Percentiles rank a stretch among this genome's conserved stretches.
Conservation (phyloP, 2,888 invertebrate species). For the Macroteleia sp. region DNA sequence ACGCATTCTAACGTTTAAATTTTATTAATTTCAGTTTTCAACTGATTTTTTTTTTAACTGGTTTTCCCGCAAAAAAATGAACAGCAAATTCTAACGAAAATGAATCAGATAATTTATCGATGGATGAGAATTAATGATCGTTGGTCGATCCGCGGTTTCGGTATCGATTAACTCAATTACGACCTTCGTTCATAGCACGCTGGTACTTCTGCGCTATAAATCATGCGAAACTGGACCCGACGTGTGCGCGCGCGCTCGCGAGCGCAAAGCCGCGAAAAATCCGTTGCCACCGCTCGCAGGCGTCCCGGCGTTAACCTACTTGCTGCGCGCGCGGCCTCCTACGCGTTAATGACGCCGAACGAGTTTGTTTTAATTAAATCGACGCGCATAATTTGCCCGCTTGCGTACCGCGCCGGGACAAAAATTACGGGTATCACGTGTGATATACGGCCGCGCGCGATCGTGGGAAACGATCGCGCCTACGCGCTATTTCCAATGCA, state of each 20-base stretch:
- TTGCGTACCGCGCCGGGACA: conserved; percentile 66
- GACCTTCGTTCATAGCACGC: conserved; percentile 32
- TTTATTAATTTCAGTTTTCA: too few species aligned
- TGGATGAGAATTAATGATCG: conserved; percentile 19
- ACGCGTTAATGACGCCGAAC: conserved; percentile 53
- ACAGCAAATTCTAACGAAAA: too few species aligned
- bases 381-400: conserved; percentile 56
- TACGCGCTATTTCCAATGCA: conserved; percentile 63
- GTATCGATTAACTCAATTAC: conserved; percentile 47
- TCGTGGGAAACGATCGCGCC: conserved; percentile 71
- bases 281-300: conserved; percentile 6
- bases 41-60: too few species aligned
- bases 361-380: conserved; percentile 59
- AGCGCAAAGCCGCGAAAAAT: conserved; percentile 35
- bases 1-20: too few species aligned
- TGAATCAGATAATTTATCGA: conserved; percentile 26
- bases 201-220: conserved; percentile 27
- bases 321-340: conserved; percentile 33
- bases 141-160: conserved; percentile 24
- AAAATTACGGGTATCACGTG: conserved; percentile 67
- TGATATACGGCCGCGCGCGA: conserved; percentile 64
- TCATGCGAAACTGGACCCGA: conserved; percentile 34
- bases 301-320: conserved; percentile 43
- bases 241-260: too few species aligned
- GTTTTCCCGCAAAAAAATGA: too few species aligned